A percentile compares a stretch with the other conserved stretches of the same genome.
Conservation (phyloP, 2,113 vertebrate genomes). For the Echinops telfairi region DNA sequence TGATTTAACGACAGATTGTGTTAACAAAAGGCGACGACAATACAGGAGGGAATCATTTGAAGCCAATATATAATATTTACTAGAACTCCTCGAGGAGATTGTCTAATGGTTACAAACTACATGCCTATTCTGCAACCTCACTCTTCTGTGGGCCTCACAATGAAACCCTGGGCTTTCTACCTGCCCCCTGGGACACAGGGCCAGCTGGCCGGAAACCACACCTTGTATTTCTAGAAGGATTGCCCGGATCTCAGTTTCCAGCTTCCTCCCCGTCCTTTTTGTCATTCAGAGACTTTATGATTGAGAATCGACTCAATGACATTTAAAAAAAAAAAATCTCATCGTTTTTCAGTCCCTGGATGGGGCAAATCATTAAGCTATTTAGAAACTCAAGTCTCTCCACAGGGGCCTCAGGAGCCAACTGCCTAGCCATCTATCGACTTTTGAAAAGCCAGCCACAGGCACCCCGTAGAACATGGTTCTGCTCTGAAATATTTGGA, state of each 20-base stretch:
- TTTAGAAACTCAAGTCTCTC: background rate
- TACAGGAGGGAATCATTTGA: background rate
- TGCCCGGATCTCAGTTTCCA: background rate
- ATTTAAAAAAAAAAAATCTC: too few species aligned
- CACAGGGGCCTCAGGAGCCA: background rate
- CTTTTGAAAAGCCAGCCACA: background rate
- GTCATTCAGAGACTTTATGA: background rate
- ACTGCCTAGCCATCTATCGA: background rate
- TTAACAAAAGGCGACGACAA: background rate
- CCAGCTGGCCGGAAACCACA: background rate
- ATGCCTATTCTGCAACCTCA: background rate
- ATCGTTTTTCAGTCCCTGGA: too few species aligned
- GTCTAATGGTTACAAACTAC: background rate
- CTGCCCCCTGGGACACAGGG: fast-evolving
- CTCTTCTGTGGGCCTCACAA: background rate
- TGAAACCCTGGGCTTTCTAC: background rate
- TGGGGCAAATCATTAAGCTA: background rate
- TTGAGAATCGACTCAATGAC: background rate
- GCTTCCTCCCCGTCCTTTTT: background rate
- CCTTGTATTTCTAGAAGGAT: background rate
- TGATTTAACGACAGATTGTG: too few species aligned
- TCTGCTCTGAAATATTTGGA: background rate
- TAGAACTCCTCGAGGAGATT: background rate
- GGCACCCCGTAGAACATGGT: background rate
- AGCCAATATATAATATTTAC: background rate